Base-by-base conservation (phyloP, 1,140 invertebrate genomes). In the Ceratosolen solmsi region DNA sequence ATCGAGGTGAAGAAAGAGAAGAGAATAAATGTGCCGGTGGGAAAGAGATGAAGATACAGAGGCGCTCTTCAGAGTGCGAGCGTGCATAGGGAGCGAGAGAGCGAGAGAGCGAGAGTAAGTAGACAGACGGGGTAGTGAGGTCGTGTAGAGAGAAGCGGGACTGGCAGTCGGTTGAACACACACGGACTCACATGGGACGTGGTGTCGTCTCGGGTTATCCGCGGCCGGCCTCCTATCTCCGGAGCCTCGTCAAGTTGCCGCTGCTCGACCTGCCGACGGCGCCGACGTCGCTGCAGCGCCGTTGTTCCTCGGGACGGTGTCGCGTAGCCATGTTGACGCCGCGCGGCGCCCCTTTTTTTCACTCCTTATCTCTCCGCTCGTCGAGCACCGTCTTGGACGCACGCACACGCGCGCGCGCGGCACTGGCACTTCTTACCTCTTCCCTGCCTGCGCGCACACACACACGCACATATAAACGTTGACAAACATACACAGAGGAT, bases 251-350 rank as follows among this genome's bases (percentile, higher is more conserved):
- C 49, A 11, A 22, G 25, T 25, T 30, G 25, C 13, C 38, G 25
- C 41, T 27, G 38, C 70, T 56, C 7, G 51, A 38, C 30, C 36
- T 25, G 56, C 73, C 54, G 54, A 60, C 73, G 73, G 56, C 27
- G 70, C 49, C 70, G 70, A 49, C 70, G 70, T 49, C 71, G 46
- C 13, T 56, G 27, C 3, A 54, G n/a, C 46, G 46, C 71, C 71
- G 71, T 27, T 73, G 25, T n/a, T 33, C 46, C 71, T 73, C 71
- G 8, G 49, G 41, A 33, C 25, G 71, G 0, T 73, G 54, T 25
- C 54, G 51, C 56, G 27, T 33, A 58, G 73, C 72, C 72, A 75
- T 75, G 73, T 60, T 41, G 73, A 60, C 49, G 71, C 71, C 71
- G 25, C 49, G 27, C 22, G 41, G 71, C 71, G 71, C 27, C 46